Evolutionary conservation across 2,888 invertebrate species (phyloP), one percentile per base, ranked within the genome.

Genomic region (Drosophila longiperda): DNA sequence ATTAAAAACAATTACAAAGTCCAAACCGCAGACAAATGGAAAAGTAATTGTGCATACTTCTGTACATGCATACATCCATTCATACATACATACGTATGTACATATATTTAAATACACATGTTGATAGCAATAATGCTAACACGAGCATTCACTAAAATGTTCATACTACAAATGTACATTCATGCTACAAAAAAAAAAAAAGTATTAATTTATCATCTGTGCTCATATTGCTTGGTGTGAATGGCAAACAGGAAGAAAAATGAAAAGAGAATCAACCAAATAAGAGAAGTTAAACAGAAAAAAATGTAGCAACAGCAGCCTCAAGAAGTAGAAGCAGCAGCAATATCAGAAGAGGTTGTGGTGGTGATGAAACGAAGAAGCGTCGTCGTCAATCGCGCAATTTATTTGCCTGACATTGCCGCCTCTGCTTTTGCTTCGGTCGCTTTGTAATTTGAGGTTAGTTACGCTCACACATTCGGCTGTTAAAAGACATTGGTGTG

Each of bases 1-100:
- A 69, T 82, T 77, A 70, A 77, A 85, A 74, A 72, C 82, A 75
- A 79, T 85, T 88, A 68, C 67, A 66, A 70, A 76, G 66, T 72
- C 70, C 66, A 74, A 66, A 55, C 70, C 73, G 59, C 82, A 70
- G 57, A 45, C 59, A 68, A 66, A 72, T 70, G 60, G 60, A 71
- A 65, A 66, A 60, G 48, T 34, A 11, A 59, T 59, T 32, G 45
- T 63, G 57, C 12, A 58, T 70, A 59, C 34, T 50, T 34, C 36
- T 33, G 29, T 38, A 50, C 12, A 45, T 36, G 32, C 36, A 20
- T 8, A 26, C 3, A 36, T 26, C 36, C 8, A 38, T 15, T 42
- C 34, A 36, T 26, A 49, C 8, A 38, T 20, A 50, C 29, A 49
- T 54, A 49, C 32, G 52, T 52, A 50, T 23, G 11, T 32, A 63